Evolutionary conservation across 2,888 invertebrate species (phyloP).

Genomic region (Drosophila aldrichi): DNA sequence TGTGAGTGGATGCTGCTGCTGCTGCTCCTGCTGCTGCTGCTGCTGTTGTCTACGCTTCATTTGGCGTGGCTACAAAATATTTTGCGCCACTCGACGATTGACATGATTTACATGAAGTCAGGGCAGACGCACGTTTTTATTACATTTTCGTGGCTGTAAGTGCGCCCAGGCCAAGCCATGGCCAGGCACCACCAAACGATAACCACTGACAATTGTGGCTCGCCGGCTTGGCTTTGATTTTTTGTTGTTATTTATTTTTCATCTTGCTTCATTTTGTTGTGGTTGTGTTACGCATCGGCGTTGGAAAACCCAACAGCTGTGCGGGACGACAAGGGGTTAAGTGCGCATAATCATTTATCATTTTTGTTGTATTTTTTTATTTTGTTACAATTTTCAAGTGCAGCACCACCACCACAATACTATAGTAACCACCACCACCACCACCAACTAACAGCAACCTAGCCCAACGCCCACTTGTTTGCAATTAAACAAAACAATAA

Average conservation of each 20-base stretch:
- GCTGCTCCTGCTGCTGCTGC: constrained; percentile 35
- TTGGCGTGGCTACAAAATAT: constrained; percentile 66
- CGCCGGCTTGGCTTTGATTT: constrained; percentile 60
- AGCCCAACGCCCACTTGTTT: constrained; percentile 59
- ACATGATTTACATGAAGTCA: constrained; percentile 83
- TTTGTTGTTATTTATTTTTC: neutral
- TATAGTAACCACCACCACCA: neutral
- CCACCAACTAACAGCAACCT: constrained; percentile 9
- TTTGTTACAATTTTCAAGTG: constrained; percentile 77
- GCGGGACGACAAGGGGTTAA: constrained; percentile 73
- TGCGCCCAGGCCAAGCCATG: constrained; percentile 53
- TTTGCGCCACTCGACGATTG: constrained; percentile 77
- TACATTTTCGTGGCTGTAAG: constrained; percentile 79
- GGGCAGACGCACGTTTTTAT: constrained; percentile 81
- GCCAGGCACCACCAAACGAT: constrained; percentile 31
- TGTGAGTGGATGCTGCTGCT: constrained; percentile 52
- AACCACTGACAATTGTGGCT: constrained; percentile 15
- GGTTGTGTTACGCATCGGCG: constrained; percentile 63
- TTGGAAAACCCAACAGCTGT: constrained; percentile 74
- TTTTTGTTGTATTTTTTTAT: constrained; percentile 50
- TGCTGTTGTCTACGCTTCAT: constrained; percentile 50
- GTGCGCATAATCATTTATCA: constrained; percentile 74
- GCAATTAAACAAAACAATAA: constrained; percentile 78
- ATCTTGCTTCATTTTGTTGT: constrained; percentile 8
- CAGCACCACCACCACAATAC: constrained; percentile 29